phyloP scores from a whole-genome alignment of 2,797 vertebrate species.

The Malacoraja senta region DNA sequence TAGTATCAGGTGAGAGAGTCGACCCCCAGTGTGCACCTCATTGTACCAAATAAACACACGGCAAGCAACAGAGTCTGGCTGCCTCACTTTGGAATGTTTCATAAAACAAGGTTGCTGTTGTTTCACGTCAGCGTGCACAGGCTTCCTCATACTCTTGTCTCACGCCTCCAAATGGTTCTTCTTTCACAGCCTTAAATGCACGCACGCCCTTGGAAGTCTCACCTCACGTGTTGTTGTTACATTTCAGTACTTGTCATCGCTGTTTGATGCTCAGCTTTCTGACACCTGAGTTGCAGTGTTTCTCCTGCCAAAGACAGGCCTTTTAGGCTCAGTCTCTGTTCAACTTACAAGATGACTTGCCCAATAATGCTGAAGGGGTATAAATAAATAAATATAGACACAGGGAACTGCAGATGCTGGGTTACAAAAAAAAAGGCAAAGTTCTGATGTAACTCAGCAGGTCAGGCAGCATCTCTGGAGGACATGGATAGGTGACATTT shows the following conservation, averaged over 20 bases:
- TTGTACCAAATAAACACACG: neutral
- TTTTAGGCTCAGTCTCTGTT: neutral
- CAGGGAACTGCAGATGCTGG: no score
- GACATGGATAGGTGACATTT: no score
- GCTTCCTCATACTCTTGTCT: slow-evolving; percentile 15
- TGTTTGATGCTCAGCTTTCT: slow-evolving; percentile 28
- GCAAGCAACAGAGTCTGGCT: neutral
- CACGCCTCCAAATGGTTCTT: neutral
- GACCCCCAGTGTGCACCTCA: neutral
- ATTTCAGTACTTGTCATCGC: neutral
- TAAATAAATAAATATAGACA: no score
- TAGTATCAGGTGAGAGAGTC: neutral
- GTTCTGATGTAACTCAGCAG: no score
- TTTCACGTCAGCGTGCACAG: neutral
- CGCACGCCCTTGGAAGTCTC: slow-evolving; percentile 17
- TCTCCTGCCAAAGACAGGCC: slow-evolving; percentile 14
- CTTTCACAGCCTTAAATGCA: slow-evolving; percentile 26
- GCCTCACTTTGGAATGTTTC: neutral
- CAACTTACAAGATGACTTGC: neutral
- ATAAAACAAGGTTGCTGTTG: neutral
- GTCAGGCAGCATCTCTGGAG: no score
- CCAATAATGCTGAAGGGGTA: neutral
- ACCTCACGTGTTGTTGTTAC: slow-evolving; percentile 25
- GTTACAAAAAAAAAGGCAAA: no score
- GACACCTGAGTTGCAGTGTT: slow-evolving; percentile 6